These are phyloP conservation scores for Simalia tracyae DNA, from an alignment of 2,797 vertebrate genomes.

Conservation along the genomic window DNA sequence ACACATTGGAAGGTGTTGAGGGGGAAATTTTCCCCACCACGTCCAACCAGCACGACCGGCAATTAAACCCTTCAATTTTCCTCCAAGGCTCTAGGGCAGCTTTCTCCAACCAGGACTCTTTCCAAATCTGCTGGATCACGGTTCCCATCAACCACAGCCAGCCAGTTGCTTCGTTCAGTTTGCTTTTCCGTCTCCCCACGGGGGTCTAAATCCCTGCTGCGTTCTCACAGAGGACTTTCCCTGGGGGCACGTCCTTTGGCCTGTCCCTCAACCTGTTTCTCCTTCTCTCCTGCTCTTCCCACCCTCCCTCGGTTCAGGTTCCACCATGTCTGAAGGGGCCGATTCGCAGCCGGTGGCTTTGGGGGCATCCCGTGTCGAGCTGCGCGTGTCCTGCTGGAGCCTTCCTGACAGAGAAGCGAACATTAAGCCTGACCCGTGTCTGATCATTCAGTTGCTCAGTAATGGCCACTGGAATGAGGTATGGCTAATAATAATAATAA, in stretches of 20 bases:
- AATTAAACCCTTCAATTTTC: not conserved
- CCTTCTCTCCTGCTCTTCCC: not conserved
- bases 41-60: not conserved
- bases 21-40: not conserved
- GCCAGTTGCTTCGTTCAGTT: not conserved
- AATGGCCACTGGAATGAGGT: slow-evolving; percentile 23
- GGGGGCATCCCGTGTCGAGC: slow-evolving; percentile 66
- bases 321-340: slow-evolving; percentile 59
- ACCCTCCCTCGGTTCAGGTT: not conserved
- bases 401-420: slow-evolving; percentile 56
- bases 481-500: not conserved
- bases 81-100: not conserved
- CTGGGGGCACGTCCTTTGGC: not conserved
- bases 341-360: slow-evolving; percentile 63
- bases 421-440: slow-evolving; percentile 63
- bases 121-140: not conserved
- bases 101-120: not conserved
- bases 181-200: not conserved
- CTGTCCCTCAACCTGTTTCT: too few species aligned
- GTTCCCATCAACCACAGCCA: not conserved
- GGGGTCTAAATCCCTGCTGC: too few species aligned
- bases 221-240: not conserved
- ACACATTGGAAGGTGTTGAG: too few species aligned
- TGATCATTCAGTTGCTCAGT: slow-evolving; percentile 47
- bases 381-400: slow-evolving; percentile 66